These are phyloP conservation scores for Baronia brevicornis DNA, from an alignment of 2,888 invertebrate genomes.

Conservation along the genomic window DNA sequence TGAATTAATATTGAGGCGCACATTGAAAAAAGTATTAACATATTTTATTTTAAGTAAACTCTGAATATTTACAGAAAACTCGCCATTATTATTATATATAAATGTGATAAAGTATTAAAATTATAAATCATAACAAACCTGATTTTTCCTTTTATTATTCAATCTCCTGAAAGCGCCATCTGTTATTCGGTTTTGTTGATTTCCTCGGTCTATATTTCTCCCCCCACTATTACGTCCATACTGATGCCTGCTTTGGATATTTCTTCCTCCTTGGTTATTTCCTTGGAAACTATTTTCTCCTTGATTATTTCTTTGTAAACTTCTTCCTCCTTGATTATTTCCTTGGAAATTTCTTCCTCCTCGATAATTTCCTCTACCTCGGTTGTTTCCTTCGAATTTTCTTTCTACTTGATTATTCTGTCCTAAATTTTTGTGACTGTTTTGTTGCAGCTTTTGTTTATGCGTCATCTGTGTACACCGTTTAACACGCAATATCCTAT, in stretches of 20 bases:
- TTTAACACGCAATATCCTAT: slow-evolving; percentile 77
- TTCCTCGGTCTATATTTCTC: no score
- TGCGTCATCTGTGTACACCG: slow-evolving; percentile 46
- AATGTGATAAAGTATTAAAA: no score
- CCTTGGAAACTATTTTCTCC: slow-evolving; percentile 13
- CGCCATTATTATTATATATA: no score
- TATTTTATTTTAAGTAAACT: no score
- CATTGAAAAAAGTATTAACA: no score
- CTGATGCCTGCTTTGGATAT: slow-evolving; percentile 13
- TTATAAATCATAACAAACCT: slow-evolving; percentile 38
- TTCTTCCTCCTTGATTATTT: slow-evolving; percentile 14
- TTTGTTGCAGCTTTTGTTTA: slow-evolving; percentile 20
- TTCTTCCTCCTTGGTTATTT: slow-evolving; percentile 1
- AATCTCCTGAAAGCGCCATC: slow-evolving; percentile 49
- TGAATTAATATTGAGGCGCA: no score
- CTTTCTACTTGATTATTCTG: slow-evolving; percentile 3
- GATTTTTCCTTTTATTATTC: slow-evolving; percentile 49
- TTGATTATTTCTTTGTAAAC: slow-evolving; percentile 9
- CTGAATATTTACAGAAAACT: no score
- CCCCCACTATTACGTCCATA: slow-evolving; percentile 12
- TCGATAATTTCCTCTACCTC: slow-evolving; percentile 2
- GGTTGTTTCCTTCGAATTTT: slow-evolving; percentile 11
- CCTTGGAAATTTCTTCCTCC: slow-evolving; percentile 13
- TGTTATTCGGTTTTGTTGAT: slow-evolving; percentile 27
- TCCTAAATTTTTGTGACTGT: slow-evolving; percentile 8